A percentile compares a stretch with the other conserved stretches of the same genome.
phyloP scores from a whole-genome alignment of 2,113 vertebrate genomes.

The Myiozetetes cayanensis region DNA sequence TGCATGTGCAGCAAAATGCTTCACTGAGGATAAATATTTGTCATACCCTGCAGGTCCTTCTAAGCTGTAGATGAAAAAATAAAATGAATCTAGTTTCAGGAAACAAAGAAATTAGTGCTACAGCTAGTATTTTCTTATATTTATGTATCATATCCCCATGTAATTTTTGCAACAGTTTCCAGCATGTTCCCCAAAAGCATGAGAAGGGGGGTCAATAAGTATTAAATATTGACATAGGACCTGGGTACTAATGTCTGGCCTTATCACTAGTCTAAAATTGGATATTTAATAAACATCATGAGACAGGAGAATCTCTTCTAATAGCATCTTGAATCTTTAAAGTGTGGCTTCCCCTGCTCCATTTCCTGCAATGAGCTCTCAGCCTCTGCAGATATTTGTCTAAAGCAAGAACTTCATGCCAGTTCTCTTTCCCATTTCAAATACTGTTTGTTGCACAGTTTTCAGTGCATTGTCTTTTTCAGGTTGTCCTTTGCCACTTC shows the following conservation, averaged over 20 bases:
- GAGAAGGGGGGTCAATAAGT: neutral
- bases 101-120: neutral
- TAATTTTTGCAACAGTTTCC: neutral
- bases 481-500: neutral
- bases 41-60: neutral
- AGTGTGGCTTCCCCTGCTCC: neutral
- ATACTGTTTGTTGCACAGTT: neutral
- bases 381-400: neutral
- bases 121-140: neutral
- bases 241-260: neutral
- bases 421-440: neutral
- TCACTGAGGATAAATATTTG: neutral
- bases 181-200: neutral
- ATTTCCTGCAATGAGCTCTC: neutral
- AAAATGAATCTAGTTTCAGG: neutral
- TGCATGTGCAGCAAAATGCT: neutral
- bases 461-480: neutral
- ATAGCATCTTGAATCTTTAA: conserved; percentile 23
- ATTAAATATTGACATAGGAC: conserved; percentile 27
- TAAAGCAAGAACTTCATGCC: neutral
- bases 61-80: neutral
- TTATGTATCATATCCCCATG: neutral
- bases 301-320: conserved; percentile 4
- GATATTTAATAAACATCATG: conserved; percentile 21
- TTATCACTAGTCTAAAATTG: neutral